These are phyloP conservation scores for Alexandromys fortis DNA, from an alignment of 2,113 vertebrate genomes.

Conservation along the genomic window DNA sequence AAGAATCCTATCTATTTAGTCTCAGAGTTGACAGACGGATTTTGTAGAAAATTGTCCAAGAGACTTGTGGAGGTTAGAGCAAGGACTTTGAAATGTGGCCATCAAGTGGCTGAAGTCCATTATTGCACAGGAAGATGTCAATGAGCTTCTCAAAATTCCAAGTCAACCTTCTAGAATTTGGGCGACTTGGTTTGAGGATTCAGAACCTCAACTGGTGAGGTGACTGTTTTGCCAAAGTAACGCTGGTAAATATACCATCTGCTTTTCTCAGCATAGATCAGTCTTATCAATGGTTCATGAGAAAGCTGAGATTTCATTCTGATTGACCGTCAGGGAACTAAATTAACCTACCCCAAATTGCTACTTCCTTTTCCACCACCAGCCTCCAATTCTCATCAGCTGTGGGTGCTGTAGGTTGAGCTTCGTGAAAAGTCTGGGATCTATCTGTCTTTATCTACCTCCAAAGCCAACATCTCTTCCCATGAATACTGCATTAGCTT, in stretches of 20 bases:
- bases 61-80: neutral
- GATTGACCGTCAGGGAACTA: neutral
- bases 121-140: slow-evolving; percentile 58
- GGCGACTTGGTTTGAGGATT: neutral
- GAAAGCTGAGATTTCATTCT: neutral
- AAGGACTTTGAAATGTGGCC: slow-evolving; percentile 76
- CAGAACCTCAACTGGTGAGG: neutral
- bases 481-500: neutral
- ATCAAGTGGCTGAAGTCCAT: slow-evolving; percentile 77
- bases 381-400: neutral
- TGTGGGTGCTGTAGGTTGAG: neutral
- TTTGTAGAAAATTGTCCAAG: neutral
- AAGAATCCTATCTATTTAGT: neutral
- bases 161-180: neutral
- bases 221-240: slow-evolving; percentile 7
- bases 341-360: neutral
- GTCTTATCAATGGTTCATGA: neutral
- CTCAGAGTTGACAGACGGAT: neutral
- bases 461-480: neutral
- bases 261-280: neutral
- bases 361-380: neutral
- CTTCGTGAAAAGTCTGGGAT: neutral
- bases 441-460: neutral
- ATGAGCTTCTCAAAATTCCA: neutral
- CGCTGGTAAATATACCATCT: neutral